Base-by-base conservation (phyloP, 2,888 invertebrate species). In the Cataglyphis albicans region DNA sequence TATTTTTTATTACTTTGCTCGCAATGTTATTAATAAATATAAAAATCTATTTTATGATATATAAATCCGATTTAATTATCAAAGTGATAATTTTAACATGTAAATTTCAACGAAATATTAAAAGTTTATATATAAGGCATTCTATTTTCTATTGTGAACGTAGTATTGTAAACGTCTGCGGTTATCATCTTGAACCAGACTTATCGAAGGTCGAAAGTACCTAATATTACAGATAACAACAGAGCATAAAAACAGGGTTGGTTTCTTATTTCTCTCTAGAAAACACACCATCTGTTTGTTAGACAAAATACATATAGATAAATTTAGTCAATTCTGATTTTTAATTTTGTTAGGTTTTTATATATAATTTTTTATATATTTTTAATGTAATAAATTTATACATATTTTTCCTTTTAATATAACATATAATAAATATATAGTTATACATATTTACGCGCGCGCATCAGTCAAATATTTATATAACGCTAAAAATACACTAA, bases 171-270 rank as follows among this genome's bases (percentile, higher is more conserved):
- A 21, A 67, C 72, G n/a, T 15, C 72, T 81, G 80, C 78, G 72
- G 82, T 86, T 90, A 87, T 87, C 85, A 18, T 83, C 61, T 72
- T 61, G 59, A 78, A 85, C 83, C 67, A 68, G 7, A 72, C 48
- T 86, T 87, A 88, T 90, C 87, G 35, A 55, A 86, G 87, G 85
- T 88, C 82, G 78, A 75, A 83, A 52, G 38, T 73, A 52, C 81
- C 18, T 81, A 88, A 89, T 89, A 88, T 88, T 86, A 65, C 83
- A 86, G 89, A 89, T 90, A 89, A 67, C 35, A 61, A 57, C 21
- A 9, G 74, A 76, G n/a, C 68, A 81, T n/a, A 86, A 84, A 85
- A 86, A 85, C 78, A 73, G 59, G 72, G 41, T 68, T 44, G 65
- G 35, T 82, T 86, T 84, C 81, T 82, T 35, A 21, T 67, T 76